These are phyloP conservation scores for Tipula vernalis DNA, from an alignment of 2,888 invertebrate genomes.

Conservation along the genomic window DNA sequence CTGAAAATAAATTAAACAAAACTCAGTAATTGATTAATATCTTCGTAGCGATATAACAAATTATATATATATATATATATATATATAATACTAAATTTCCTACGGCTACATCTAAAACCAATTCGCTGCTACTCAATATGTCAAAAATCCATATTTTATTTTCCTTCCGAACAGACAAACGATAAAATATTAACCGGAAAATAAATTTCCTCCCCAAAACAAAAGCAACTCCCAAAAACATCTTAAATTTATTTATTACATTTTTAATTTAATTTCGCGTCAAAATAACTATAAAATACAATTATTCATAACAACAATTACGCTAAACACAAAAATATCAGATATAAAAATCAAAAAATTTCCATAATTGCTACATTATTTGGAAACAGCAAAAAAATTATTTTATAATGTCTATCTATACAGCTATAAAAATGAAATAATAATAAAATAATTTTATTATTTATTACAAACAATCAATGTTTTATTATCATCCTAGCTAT, in stretches of 20 bases:
- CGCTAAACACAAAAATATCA: background rate
- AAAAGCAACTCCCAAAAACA: background rate
- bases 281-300: background rate
- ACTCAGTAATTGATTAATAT: too few species aligned
- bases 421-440: background rate
- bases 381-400: background rate
- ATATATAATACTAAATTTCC: too few species aligned
- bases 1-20: too few species aligned
- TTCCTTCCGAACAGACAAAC: background rate
- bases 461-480: constrained; percentile 4
- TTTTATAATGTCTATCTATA: background rate
- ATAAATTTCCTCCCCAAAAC: background rate
- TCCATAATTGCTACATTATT: background rate
- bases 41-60: too few species aligned
- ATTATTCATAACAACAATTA: background rate
- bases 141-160: background rate
- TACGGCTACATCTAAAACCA: background rate
- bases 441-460: background rate
- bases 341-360: background rate
- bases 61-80: too few species aligned
- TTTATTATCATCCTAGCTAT: background rate
- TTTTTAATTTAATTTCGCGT: background rate
- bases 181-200: background rate
- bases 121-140: background rate
- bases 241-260: background rate